Conservation (phyloP, 2,888 invertebrate genomes). For the Pammene fasciana region DNA sequence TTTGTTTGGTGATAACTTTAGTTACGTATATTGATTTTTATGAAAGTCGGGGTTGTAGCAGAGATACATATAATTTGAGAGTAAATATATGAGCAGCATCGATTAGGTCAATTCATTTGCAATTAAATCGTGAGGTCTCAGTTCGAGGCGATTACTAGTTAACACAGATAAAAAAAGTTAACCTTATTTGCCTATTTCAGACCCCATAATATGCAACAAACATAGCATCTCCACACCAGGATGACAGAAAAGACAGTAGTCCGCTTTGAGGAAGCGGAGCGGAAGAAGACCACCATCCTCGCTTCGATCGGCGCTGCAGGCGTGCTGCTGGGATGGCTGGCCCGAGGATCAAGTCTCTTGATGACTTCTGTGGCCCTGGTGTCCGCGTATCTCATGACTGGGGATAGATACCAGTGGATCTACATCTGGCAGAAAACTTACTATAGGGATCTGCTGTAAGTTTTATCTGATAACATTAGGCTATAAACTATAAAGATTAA, state of each 20-base stretch:
- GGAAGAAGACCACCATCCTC: slow-evolving; percentile 59
- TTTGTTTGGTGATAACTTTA: no score
- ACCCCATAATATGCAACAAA: slow-evolving; percentile 22
- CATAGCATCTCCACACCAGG: slow-evolving; percentile 54
- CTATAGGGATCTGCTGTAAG: slow-evolving; percentile 72
- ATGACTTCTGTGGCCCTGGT: slow-evolving; percentile 58
- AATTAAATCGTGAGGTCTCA: no score
- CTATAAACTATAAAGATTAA: neutral
- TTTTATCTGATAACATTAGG: slow-evolving; percentile 42
- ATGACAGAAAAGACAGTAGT: slow-evolving; percentile 73
- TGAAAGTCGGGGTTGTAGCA: no score
- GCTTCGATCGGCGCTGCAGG: slow-evolving; percentile 56
- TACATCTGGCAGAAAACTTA: slow-evolving; percentile 76
- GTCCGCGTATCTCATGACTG: slow-evolving; percentile 68
- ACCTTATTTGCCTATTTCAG: slow-evolving; percentile 30
- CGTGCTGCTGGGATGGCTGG: slow-evolving; percentile 59
- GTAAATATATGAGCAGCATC: no score
- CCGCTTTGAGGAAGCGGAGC: slow-evolving; percentile 76
- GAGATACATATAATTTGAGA: no score
- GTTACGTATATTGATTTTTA: no score
- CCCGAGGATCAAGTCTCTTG: slow-evolving; percentile 54
- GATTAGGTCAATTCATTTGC: no score
- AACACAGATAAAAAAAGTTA: no score
- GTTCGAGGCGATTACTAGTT: no score
- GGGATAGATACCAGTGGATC: slow-evolving; percentile 77